Evolutionary conservation across 1,140 invertebrate species (phyloP), one percentile per base, ranked within the genome.

Genomic region (Oncopeltus fasciatus): DNA sequence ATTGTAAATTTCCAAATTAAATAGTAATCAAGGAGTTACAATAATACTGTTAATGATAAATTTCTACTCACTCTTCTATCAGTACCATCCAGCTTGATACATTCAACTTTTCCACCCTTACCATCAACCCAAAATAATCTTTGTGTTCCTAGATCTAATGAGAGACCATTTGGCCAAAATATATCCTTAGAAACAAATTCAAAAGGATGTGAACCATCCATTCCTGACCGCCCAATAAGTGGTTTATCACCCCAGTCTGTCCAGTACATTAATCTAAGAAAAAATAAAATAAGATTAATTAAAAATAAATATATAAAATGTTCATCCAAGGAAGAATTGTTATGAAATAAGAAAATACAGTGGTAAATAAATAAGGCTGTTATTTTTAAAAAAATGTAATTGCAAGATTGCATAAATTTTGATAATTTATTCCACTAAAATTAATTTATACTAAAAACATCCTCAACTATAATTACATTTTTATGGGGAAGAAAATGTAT

Each of bases 91-190:
- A 92, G 74, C 18, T 79, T 77, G 18, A 91, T 77, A 1, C 85
- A 87, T 72, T 92, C 89, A 1, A 94, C 82, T 60, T 76, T 82
- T 44, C 76, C 77, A 5, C 81, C 67, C 66, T 89, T 88, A 0
- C 81, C 81, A 67, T 90, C 87, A 0, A 92, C 83, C 80, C 90
- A 91, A 67, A 90, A 86, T 5, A 86, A 74, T 53, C 89, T 76
- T 20, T 84, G 76, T 64, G 86, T 90, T 18, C 87, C 83, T 69
- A 85, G 84, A 72, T 98, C 95, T 51, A 98, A 76, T 1, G 90
- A 81, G 9, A 98, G 74, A 2, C 91, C 91, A 72, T 91, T 94
- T 0, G 95, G 92, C 86, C 88, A 94, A 43, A 81, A 80, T 1
- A 78, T 80, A 66, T 86, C 76, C 18, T 81, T 78, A 0, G 81